Evolutionary conservation across 2,113 vertebrate species (phyloP), one percentile per base, ranked within the genome.

Genomic region (Ciconia stormi): DNA sequence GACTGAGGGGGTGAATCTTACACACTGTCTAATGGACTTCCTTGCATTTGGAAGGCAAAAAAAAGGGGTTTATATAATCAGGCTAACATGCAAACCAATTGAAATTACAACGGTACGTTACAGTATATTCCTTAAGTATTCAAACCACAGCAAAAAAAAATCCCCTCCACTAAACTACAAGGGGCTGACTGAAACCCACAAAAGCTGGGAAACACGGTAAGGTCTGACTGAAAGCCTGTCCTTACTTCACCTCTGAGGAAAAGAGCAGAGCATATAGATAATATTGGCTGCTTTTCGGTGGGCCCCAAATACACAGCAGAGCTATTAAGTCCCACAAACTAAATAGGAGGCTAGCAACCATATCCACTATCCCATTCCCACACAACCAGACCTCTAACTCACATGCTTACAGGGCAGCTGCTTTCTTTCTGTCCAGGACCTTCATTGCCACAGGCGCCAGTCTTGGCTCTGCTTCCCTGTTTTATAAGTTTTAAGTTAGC

Each of bases 171-270:
- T 89, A 44, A 93, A 94, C 74, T 94, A 80, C 58, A 65, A 87
- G 88, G 82, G 66, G 55, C 71, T 79, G 89, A 94, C 47, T 66
- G 82, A 95, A 97, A 93, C 44, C 93, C 94, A 82, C 93, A 97
- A 72, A 73, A 65, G 63, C 90, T 94, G 65, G 78, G 79, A 97
- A 95, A 73, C 50, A 70, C 6, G 7, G 55, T 61, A 73, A 92
- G 16, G 42, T 91, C 84, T 95, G 65, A 56, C 66, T 61, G 91
- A 89, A 94, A 90, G 22, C 42, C 56, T 97, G 96, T 97, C 96
- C 95, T 97, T 80, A 84, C 49, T 61, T 97, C 76, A 97, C 74
- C 95, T 84, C 72, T 29, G 46, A 74, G 87, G 85, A 91, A 80
- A 94, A 92, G 25, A 81, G 9, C 7, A 17, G 40, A 49, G 16